These are phyloP conservation scores for Todus mexicanus DNA, from an alignment of 2,797 vertebrate genomes.

Conservation along the genomic window DNA sequence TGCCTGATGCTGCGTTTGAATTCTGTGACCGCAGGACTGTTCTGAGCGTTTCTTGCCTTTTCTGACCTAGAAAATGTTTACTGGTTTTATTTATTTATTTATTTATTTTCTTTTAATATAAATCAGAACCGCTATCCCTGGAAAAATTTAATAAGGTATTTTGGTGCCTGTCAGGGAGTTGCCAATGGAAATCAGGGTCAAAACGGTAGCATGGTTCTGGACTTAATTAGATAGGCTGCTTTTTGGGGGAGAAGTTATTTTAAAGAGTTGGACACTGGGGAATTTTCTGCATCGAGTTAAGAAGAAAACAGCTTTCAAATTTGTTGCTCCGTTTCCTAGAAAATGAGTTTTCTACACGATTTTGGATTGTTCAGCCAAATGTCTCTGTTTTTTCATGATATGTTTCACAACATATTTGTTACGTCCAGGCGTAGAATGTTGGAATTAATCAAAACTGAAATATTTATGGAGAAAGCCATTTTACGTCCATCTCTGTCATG, in stretches of 20 bases:
- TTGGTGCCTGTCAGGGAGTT: conserved; percentile 18
- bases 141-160: conserved; percentile 32
- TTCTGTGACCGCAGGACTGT: neutral
- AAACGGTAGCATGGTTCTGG: neutral
- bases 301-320: conserved; percentile 35
- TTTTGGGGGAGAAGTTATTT: conserved; percentile 19
- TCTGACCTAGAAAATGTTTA: conserved; percentile 39
- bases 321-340: conserved; percentile 16
- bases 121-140: neutral
- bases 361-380: conserved; percentile 34
- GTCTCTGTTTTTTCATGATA: conserved; percentile 44
- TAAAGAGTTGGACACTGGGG: conserved; percentile 17
- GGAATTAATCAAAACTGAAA: conserved; percentile 57
- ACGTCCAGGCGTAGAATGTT: neutral
- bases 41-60: neutral
- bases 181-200: conserved; percentile 51
- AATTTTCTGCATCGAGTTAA: conserved; percentile 33
- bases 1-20: neutral
- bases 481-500: conserved; percentile 48
- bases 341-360: conserved; percentile 20
- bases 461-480: conserved; percentile 60
- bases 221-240: conserved; percentile 45
- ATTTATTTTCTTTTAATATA: neutral
- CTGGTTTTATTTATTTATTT: neutral
- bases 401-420: conserved; percentile 60